Percentiles rank a stretch among this genome's conserved stretches.
Evolutionary conservation across 2,888 invertebrate species (phyloP).

Genomic region (Nephrotoma flavescens): DNA sequence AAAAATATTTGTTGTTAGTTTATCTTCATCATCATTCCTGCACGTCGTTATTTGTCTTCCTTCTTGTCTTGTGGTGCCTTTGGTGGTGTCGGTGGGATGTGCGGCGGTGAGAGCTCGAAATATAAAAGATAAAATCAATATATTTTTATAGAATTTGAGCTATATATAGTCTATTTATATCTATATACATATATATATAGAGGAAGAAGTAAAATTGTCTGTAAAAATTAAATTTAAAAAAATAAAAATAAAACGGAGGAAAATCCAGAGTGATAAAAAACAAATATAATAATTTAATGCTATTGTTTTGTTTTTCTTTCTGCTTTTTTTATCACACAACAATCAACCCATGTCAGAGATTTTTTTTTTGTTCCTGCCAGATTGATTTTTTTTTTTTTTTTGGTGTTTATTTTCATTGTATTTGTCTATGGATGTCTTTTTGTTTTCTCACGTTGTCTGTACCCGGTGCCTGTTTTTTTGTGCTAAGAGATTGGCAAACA

Average conservation of each 20-base stretch:
- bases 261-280: neutral
- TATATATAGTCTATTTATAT: neutral
- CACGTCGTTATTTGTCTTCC: neutral
- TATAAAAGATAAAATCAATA: neutral
- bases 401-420: neutral
- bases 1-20: neutral
- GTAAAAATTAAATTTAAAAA: neutral
- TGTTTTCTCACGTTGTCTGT: neutral
- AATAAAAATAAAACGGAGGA: neutral
- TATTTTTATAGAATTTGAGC: neutral
- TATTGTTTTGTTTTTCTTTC: neutral
- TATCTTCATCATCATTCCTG: neutral
- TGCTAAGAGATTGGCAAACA: neutral
- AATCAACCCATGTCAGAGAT: neutral
- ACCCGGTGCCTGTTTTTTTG: neutral
- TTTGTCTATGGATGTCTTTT: neutral
- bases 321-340: neutral
- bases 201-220: neutral
- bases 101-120: neutral
- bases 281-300: neutral
- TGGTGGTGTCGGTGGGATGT: neutral
- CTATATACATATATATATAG: neutral
- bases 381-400: neutral
- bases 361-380: neutral
- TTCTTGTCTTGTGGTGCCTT: neutral